Conservation (phyloP, 2,888 invertebrate species). For the Eilema caniola region DNA sequence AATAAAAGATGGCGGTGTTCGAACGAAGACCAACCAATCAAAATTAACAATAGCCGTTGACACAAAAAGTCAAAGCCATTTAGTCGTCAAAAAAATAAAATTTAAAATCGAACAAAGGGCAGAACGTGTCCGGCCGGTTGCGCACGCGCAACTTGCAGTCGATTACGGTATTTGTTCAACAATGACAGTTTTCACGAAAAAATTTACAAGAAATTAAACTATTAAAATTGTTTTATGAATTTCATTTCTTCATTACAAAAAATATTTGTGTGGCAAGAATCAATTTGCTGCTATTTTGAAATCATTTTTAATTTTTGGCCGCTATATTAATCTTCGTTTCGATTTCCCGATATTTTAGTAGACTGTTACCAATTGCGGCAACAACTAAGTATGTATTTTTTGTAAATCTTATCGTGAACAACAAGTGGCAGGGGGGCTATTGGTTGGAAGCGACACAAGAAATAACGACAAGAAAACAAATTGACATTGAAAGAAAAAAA, state of each 20-base stretch:
- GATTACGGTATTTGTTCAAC: constrained; percentile 53
- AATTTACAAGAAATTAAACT: constrained; percentile 24
- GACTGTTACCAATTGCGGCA: background rate
- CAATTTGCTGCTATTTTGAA: background rate
- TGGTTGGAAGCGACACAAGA: background rate
- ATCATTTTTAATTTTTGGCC: too few species aligned
- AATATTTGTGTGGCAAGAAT: background rate
- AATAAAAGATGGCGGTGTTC: constrained; percentile 57
- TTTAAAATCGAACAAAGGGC: constrained; percentile 69
- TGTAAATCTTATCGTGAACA: background rate
- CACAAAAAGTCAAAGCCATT: constrained; percentile 62
- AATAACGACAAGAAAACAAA: background rate
- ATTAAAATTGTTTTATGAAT: constrained; percentile 14
- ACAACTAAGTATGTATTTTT: background rate
- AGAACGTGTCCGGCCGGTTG: constrained; percentile 70
- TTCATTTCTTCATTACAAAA: background rate
- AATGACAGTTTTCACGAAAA: constrained; percentile 35
- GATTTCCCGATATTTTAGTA: background rate
- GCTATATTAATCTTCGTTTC: background rate
- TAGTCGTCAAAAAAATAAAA: constrained; percentile 62
- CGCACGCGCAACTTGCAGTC: constrained; percentile 61
- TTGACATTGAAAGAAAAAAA: background rate
- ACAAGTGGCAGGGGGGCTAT: background rate
- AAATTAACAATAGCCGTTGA: constrained; percentile 70
- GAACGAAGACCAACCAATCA: constrained; percentile 68